Evolutionary conservation across 2,113 vertebrate genomes (phyloP), one percentile per base, ranked within the genome.

Genomic region (Archilochus colubris): DNA sequence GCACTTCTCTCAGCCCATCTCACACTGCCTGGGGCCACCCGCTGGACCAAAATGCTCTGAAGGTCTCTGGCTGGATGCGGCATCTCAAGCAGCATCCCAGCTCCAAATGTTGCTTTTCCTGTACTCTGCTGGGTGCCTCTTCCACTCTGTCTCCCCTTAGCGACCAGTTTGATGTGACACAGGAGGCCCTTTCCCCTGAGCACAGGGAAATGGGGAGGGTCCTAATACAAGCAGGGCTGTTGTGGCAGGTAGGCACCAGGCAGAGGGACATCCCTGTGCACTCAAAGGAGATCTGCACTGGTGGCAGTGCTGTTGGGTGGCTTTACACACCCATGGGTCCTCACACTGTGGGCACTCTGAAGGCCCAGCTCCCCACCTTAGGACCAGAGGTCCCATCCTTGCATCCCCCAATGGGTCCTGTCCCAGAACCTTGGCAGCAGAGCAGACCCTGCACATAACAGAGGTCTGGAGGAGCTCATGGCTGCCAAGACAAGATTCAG

Each of bases 31-130:
- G 58, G 44, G 82, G 70, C 86, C 75, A 67, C 44, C 10, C 23
- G 1, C 30, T 2, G 6, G 66, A 83, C 17, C 22, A 6, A 66
- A 46, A 9, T 31, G 30, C 24, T 77, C 63, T 48, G 40, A 43
- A 2, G 3, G 28, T 73, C 1, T 1, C 55, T 0, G 0, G 10
- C 46, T 5, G 2, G 24, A 55, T 87, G 66, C 0, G 0, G 33
- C 8, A 2, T 33, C 36, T 82, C 2, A 59, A 30, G 30, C 30
- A 33, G 72, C 16, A 4, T 27, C 30, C 44, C 16, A 4, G 33
- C 11, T 84, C 57, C 64, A 89, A 66, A 66, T 3, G 10, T 10
- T 17, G 28, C 6, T 66, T 77, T 66, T 95, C 22, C 15, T 25
- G 7, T 14, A 7, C 5, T 14, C 63, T 66, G 17, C 15, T 0